These are phyloP conservation scores for Delphinapterus leucas DNA, from an alignment of 2,113 vertebrate species.

Conservation along the genomic window DNA sequence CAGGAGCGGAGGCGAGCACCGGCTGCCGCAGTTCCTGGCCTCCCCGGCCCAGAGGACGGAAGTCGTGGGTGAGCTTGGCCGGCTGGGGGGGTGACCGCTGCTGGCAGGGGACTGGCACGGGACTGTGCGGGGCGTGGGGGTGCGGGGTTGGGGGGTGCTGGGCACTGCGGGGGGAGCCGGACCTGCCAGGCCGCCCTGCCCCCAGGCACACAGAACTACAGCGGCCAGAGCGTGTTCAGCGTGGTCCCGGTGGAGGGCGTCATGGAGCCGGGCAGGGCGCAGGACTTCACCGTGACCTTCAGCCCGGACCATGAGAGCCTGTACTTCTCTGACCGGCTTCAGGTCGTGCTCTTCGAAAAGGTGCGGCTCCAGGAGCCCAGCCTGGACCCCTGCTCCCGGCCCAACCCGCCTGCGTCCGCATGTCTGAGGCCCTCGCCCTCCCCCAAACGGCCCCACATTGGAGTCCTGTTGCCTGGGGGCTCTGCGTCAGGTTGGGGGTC, in stretches of 20 bases:
- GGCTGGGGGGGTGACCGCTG: accelerated
- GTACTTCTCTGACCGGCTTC: conserved; percentile 88
- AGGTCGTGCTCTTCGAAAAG: conserved; percentile 87
- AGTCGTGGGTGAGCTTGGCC: conserved; percentile 83
- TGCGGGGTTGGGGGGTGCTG: accelerated
- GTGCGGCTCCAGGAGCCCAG: conserved; percentile 69
- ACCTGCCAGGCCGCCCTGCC: accelerated
- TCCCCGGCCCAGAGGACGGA: conserved; percentile 53
- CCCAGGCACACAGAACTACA: conserved; percentile 90
- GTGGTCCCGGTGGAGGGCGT: conserved; percentile 84
- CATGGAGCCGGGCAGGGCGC: conserved; percentile 82
- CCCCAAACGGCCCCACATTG: accelerated
- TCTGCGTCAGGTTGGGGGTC: accelerated
- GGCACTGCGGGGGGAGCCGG: accelerated
- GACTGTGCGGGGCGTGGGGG: accelerated
- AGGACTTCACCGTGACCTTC: conserved; percentile 89
- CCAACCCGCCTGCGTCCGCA: too few species aligned
- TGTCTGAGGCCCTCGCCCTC: neutral
- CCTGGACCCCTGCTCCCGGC: too few species aligned
- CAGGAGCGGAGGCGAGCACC: conserved; percentile 68
- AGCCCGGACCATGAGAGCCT: conserved; percentile 91
- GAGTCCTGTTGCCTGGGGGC: neutral
- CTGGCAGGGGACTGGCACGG: accelerated
- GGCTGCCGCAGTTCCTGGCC: conserved; percentile 78
- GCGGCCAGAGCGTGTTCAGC: conserved; percentile 89